These are phyloP conservation scores for Abrostola triplasia DNA, from an alignment of 2,888 invertebrate species.

Conservation along the genomic window DNA sequence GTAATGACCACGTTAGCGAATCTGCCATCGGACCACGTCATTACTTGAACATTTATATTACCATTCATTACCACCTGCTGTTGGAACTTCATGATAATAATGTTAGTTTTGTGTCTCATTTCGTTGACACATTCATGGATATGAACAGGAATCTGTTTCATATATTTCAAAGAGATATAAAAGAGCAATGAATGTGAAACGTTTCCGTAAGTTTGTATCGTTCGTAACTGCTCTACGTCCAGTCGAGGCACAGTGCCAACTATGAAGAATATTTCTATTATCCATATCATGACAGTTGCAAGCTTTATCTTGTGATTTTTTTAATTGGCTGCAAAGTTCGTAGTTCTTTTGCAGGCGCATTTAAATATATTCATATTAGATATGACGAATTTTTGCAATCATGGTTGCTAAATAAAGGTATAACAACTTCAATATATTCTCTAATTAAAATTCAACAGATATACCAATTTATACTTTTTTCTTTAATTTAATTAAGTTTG, in stretches of 20 bases:
- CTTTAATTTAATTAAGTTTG: no score
- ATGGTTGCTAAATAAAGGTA: no score
- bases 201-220: slow-evolving; percentile 36
- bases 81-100: slow-evolving; percentile 28
- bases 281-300: slow-evolving; percentile 26
- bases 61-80: slow-evolving; percentile 25
- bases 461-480: no score
- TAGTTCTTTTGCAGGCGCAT: neutral
- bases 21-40: slow-evolving; percentile 21
- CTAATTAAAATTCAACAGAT: no score
- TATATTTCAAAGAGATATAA: slow-evolving; percentile 46
- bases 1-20: slow-evolving; percentile 33
- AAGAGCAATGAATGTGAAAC: slow-evolving; percentile 44
- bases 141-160: slow-evolving; percentile 36
- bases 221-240: slow-evolving; percentile 26
- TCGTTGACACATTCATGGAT: slow-evolving; percentile 46
- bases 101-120: slow-evolving; percentile 28
- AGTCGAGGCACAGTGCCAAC: slow-evolving; percentile 49
- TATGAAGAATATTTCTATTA: slow-evolving; percentile 37
- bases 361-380: no score
- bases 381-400: no score
- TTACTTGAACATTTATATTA: slow-evolving; percentile 25
- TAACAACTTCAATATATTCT: no score
- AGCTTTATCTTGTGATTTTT: slow-evolving; percentile 4
- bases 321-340: neutral